phyloP scores from a whole-genome alignment of 2,888 invertebrate genomes.

The Exocentrus adspersus region DNA sequence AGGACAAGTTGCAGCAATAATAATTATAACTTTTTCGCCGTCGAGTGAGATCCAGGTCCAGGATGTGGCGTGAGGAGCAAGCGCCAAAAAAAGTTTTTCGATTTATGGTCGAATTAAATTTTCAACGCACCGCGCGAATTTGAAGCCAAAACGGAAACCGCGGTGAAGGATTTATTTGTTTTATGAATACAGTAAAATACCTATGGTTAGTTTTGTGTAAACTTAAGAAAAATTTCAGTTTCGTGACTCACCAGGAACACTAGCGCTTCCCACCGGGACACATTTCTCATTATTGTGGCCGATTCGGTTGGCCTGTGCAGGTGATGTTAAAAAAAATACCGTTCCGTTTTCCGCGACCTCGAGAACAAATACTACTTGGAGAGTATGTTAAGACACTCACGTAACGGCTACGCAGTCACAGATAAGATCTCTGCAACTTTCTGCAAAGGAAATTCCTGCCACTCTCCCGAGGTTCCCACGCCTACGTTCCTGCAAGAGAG shows the following conservation, averaged over 20 bases:
- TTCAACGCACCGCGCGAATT: too few species aligned
- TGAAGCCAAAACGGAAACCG: too few species aligned
- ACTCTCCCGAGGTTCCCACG: constrained; percentile 42
- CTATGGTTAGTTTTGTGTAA: not conserved
- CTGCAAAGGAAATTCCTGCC: constrained; percentile 44
- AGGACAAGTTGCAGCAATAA: too few species aligned
- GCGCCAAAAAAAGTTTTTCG: too few species aligned
- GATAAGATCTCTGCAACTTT: constrained; percentile 31
- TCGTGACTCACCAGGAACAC: constrained; percentile 1
- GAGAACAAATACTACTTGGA: too few species aligned
- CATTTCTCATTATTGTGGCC: constrained; percentile 5
- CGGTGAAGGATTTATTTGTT: too few species aligned
- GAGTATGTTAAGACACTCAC: constrained; percentile 2
- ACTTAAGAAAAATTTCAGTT: not conserved
- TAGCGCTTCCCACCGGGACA: not conserved
- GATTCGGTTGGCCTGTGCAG: not conserved
- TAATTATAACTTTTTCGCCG: too few species aligned
- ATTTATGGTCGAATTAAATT: too few species aligned
- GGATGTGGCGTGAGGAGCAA: too few species aligned
- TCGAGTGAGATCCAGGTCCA: too few species aligned
- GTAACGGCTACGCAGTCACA: constrained; percentile 1
- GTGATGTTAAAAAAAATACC: constrained; percentile 1
- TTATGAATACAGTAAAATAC: too few species aligned
- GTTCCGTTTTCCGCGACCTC: not conserved
- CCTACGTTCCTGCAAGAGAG: constrained; percentile 40